phyloP scores from a whole-genome alignment of 2,113 vertebrate species.

The Entosphenus tridentatus region DNA sequence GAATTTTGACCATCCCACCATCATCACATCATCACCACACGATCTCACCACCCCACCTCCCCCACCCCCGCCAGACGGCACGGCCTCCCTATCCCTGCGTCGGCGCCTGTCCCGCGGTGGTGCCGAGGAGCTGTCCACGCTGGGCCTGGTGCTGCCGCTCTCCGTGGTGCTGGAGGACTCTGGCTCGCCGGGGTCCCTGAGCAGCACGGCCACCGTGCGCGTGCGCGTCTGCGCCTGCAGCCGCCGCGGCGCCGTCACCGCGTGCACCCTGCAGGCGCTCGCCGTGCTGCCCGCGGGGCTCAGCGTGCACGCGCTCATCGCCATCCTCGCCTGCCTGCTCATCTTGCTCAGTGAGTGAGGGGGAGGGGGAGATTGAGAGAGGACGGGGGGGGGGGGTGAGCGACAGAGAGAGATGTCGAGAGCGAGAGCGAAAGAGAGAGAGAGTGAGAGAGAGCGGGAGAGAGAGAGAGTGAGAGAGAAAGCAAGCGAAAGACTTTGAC shows the following conservation, averaged over 20 bases:
- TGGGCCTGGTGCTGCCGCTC: background rate
- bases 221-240: background rate
- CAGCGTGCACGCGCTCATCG: constrained; percentile 5
- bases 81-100: background rate
- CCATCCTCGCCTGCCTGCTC: background rate
- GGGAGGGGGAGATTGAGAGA: too few relatives aligned
- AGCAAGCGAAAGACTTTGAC: too few relatives aligned
- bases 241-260: background rate
- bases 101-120: background rate
- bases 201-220: background rate
- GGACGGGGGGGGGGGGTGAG: too few relatives aligned
- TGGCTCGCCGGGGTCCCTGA: background rate
- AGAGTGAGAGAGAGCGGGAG: too few relatives aligned
- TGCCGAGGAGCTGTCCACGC: background rate
- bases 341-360: background rate
- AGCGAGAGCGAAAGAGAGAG: too few relatives aligned
- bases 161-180: background rate
- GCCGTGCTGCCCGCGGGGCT: background rate
- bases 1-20: too few relatives aligned
- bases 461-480: too few relatives aligned
- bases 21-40: too few relatives aligned
- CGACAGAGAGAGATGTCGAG: too few relatives aligned
- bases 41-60: too few relatives aligned
- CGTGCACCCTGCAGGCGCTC: background rate
- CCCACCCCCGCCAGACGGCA: background rate